Percentiles rank a stretch among this genome's conserved stretches.
Evolutionary conservation across 2,888 invertebrate species (phyloP).

Genomic region (Perithous albicinctus): DNA sequence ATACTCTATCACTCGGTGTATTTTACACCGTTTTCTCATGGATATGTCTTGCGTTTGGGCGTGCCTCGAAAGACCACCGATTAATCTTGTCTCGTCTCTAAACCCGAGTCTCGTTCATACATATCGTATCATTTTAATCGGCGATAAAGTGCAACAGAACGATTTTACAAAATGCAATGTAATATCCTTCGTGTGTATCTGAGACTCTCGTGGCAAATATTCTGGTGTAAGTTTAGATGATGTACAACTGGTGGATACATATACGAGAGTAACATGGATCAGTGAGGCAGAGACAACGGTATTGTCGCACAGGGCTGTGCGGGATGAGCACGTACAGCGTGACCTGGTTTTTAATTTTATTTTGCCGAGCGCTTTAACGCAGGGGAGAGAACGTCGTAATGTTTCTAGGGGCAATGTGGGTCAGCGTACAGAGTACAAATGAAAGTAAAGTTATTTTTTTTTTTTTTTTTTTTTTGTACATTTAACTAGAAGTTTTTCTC

Average conservation of each 20-base stretch:
- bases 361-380: constrained; percentile 32
- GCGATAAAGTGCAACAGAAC: constrained; percentile 29
- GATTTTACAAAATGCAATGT: constrained; percentile 20
- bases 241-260: not conserved
- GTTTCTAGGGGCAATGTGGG: constrained; percentile 8
- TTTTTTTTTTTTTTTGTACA: not conserved
- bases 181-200: too few relatives aligned
- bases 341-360: constrained; percentile 64
- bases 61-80: constrained; percentile 3
- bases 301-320: not conserved
- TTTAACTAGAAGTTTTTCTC: too few relatives aligned
- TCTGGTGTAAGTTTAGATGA: not conserved
- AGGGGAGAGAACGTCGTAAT: constrained; percentile 27
- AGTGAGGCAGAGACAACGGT: not conserved
- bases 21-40: constrained; percentile 42
- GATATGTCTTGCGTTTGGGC: constrained; percentile 30
- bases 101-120: constrained; percentile 3
- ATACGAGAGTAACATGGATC: too few relatives aligned
- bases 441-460: too few relatives aligned
- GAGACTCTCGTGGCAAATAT: too few relatives aligned
- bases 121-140: constrained; percentile 52
- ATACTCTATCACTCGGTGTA: not conserved
- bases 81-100: constrained; percentile 25
- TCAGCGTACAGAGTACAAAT: not conserved
- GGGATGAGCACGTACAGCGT: constrained; percentile 31